phyloP scores from a whole-genome alignment of 2,113 vertebrate genomes.

The Rhea pennata region DNA sequence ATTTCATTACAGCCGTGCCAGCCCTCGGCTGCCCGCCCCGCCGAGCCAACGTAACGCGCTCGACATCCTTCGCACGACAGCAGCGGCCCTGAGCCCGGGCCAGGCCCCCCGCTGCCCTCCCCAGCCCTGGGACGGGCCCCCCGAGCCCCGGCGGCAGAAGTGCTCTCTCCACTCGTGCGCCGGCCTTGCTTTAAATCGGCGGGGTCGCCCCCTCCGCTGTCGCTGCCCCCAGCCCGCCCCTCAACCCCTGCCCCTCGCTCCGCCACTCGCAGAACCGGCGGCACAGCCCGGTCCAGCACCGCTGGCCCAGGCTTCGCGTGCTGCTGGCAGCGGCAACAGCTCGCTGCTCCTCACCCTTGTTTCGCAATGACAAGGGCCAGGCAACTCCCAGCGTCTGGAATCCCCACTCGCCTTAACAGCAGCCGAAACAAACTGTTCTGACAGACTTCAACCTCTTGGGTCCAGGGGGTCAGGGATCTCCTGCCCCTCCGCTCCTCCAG shows the following conservation, averaged over 20 bases:
- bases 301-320: too few species aligned
- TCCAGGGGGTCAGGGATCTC: background rate
- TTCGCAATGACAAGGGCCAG: too few species aligned
- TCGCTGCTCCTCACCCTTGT: background rate
- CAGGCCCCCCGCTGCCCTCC: background rate
- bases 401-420: background rate
- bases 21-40: too few species aligned
- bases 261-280: too few species aligned
- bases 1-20: background rate
- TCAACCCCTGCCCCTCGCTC: too few species aligned
- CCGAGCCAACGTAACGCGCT: too few species aligned
- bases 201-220: background rate
- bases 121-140: rapidly evolving
- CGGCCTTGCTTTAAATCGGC: background rate
- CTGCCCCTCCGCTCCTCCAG: background rate
- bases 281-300: background rate
- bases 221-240: background rate
- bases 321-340: too few species aligned
- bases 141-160: too few species aligned
- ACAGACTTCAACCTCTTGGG: background rate
- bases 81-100: too few species aligned
- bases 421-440: rapidly evolving
- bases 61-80: too few species aligned
- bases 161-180: too few species aligned
- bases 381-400: too few species aligned